These are phyloP conservation scores for Cherax destructor DNA, from an alignment of 1,140 invertebrate species.

Conservation along the genomic window DNA sequence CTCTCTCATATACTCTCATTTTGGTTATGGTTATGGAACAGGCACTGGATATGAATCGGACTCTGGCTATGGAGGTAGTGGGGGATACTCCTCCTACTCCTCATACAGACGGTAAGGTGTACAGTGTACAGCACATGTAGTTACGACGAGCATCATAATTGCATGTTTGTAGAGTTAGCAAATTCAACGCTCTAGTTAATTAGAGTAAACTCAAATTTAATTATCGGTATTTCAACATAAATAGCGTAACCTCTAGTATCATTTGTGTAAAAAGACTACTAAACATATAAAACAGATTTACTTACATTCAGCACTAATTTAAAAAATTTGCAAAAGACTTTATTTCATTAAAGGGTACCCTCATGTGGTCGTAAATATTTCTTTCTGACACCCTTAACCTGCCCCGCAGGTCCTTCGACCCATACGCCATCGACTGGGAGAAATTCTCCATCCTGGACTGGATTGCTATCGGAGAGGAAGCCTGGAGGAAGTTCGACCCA, in stretches of 20 bases:
- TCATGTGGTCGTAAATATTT: background rate
- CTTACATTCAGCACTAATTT: too few relatives aligned
- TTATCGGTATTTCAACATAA: background rate
- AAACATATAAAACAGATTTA: too few relatives aligned
- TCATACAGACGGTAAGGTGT: slow-evolving; percentile 66
- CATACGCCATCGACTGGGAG: slow-evolving; percentile 70
- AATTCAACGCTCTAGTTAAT: background rate
- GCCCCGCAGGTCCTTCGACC: slow-evolving; percentile 69
- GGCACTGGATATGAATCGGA: slow-evolving; percentile 9
- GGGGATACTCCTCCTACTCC: slow-evolving; percentile 54
- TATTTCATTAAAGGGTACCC: too few relatives aligned
- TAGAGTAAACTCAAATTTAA: background rate
- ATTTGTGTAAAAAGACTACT: too few relatives aligned
- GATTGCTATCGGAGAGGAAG: slow-evolving; percentile 73
- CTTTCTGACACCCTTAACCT: background rate
- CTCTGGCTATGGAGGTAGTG: slow-evolving; percentile 42
- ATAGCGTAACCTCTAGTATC: too few relatives aligned
- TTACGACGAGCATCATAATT: background rate
- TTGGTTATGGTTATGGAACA: slow-evolving; percentile 27
- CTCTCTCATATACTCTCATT: slow-evolving; percentile 4
- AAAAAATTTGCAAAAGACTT: background rate
- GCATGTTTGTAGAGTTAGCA: slow-evolving; percentile 29
- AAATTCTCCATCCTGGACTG: slow-evolving; percentile 73
- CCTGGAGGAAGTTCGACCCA: slow-evolving; percentile 73
- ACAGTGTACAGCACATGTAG: slow-evolving; percentile 14